Conservation (phyloP, 2,888 invertebrate species). For the Amaurobius ferox region DNA sequence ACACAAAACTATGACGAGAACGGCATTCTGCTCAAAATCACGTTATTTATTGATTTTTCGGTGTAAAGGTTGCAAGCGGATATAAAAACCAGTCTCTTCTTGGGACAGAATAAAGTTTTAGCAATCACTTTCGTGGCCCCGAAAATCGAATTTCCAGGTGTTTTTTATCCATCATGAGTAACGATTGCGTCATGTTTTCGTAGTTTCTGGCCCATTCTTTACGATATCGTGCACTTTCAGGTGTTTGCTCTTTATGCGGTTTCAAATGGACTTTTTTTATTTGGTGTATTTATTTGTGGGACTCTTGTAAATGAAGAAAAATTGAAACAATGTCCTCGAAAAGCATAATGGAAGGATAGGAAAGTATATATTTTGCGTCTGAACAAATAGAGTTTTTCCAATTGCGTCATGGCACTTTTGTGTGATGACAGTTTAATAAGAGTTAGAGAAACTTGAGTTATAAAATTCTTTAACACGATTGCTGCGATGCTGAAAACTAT, state of each 20-base stretch:
- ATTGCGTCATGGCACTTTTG: too few species aligned
- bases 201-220: conserved; percentile 20
- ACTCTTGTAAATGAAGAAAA: conserved; percentile 45
- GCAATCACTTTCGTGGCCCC: conserved; percentile 65
- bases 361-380: too few species aligned
- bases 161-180: conserved; percentile 65
- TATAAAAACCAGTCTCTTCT: conserved; percentile 69
- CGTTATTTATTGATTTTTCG: conserved; percentile 66
- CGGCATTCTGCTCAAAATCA: conserved; percentile 60
- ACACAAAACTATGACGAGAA: conserved; percentile 26
- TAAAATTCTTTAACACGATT: too few species aligned
- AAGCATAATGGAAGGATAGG: too few species aligned
- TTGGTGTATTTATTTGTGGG: conserved; percentile 15
- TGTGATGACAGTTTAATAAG: too few species aligned
- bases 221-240: conserved; percentile 34
- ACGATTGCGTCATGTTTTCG: conserved; percentile 55
- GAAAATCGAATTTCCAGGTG: conserved; percentile 69
- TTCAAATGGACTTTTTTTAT: conserved; percentile 48
- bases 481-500: too few species aligned
- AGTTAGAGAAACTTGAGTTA: too few species aligned
- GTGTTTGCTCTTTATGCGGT: conserved; percentile 37
- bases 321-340: too few species aligned
- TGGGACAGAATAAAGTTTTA: conserved; percentile 66
- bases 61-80: conserved; percentile 58
- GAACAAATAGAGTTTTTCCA: too few species aligned